These are phyloP conservation scores for Salticus scenicus DNA, from an alignment of 2,888 invertebrate species.

Conservation along the genomic window DNA sequence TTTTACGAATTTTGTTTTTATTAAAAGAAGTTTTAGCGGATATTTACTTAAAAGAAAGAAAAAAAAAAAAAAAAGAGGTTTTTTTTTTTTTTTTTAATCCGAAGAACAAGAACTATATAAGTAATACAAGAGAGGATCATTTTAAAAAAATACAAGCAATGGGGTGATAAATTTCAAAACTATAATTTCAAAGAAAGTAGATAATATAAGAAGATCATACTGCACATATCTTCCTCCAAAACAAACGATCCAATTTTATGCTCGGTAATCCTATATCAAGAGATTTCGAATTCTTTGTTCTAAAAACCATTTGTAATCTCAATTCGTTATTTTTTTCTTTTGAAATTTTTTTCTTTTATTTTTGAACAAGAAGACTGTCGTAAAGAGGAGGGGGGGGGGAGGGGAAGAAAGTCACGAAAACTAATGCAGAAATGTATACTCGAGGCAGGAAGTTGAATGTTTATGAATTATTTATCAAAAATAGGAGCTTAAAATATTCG, in stretches of 20 bases:
- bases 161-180: too few relatives aligned
- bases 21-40: too few relatives aligned
- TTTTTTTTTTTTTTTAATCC: too few relatives aligned
- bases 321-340: not conserved
- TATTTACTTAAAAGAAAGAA: too few relatives aligned
- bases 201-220: not conserved
- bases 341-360: not conserved
- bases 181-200: not conserved
- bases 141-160: too few relatives aligned
- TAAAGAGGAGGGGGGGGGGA: too few relatives aligned
- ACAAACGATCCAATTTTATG: constrained; percentile 9
- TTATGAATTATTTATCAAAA: constrained; percentile 10
- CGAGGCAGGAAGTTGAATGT: not conserved
- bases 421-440: not conserved
- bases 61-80: too few relatives aligned
- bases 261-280: not conserved
- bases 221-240: not conserved
- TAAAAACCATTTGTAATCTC: not conserved
- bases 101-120: too few relatives aligned
- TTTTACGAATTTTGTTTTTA: too few relatives aligned
- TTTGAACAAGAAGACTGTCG: not conserved
- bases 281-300: not conserved
- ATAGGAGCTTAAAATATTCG: constrained; percentile 2
- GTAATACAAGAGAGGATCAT: too few relatives aligned
- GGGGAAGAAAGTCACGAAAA: too few relatives aligned